These are phyloP conservation scores for Nyleta sp. DNA, from an alignment of 2,888 invertebrate species.

Conservation along the genomic window DNA sequence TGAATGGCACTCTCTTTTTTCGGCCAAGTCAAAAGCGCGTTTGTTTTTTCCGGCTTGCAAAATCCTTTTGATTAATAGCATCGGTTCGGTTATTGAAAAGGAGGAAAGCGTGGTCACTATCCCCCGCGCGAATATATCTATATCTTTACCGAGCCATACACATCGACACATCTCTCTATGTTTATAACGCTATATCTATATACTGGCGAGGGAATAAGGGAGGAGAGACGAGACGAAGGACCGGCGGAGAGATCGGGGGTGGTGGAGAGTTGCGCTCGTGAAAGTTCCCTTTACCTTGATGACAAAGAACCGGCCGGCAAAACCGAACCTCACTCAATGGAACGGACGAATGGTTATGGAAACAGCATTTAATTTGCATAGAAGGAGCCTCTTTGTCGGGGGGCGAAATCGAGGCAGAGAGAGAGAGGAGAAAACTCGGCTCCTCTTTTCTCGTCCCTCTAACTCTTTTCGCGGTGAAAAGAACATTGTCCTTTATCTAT, in stretches of 20 bases:
- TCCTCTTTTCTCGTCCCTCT: constrained; percentile 52
- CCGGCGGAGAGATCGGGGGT: constrained; percentile 59
- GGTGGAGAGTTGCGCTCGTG: constrained; percentile 71
- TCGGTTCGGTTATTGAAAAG: constrained; percentile 78
- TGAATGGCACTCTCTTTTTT: constrained; percentile 33
- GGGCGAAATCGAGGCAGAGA: constrained; percentile 62
- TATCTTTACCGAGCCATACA: constrained; percentile 6
- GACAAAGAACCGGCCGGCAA: constrained; percentile 79
- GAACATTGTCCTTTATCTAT: constrained; percentile 83
- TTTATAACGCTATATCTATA: constrained; percentile 27
- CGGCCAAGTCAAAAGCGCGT: constrained; percentile 59
- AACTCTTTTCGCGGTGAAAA: constrained; percentile 76
- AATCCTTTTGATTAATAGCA: constrained; percentile 79
- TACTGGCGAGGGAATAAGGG: constrained; percentile 22
- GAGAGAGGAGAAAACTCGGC: too few species aligned
- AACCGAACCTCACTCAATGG: constrained; percentile 81
- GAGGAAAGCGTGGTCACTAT: constrained; percentile 66
- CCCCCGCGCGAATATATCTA: constrained; percentile 31
- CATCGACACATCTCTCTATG: constrained; percentile 18
- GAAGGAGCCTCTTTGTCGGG: constrained; percentile 82
- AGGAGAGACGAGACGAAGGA: constrained; percentile 61
- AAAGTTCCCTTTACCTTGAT: constrained; percentile 82
- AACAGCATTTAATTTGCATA: constrained; percentile 83
- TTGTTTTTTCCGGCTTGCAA: constrained; percentile 68
- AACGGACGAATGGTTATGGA: constrained; percentile 83